Evolutionary conservation across 2,113 vertebrate species (phyloP).

Genomic region (Scolopax mira): DNA sequence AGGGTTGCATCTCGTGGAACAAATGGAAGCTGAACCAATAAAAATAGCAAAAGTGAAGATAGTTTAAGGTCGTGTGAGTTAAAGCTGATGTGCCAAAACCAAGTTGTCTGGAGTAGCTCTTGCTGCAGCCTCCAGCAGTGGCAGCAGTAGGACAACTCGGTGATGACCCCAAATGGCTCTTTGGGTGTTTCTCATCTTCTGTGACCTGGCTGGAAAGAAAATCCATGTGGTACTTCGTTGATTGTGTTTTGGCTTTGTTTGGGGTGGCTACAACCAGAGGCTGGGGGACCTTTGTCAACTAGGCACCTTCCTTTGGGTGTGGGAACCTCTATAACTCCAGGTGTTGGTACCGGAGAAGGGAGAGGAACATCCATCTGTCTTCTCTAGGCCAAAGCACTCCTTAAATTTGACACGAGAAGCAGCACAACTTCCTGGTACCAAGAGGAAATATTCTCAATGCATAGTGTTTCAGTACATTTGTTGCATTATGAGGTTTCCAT

Average conservation of each 20-base stretch:
- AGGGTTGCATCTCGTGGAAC: not conserved
- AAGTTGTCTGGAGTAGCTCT: not conserved
- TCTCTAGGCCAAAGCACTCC: not conserved
- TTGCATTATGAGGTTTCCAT: not conserved
- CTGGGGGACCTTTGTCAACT: not conserved
- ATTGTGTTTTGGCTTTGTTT: not conserved
- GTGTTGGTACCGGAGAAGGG: accelerated
- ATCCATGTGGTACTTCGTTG: not conserved
- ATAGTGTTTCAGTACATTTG: not conserved
- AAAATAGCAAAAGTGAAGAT: not conserved
- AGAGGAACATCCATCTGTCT: not conserved
- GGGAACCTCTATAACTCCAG: not conserved
- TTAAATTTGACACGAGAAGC: not conserved
- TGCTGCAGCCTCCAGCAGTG: not conserved
- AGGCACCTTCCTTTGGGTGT: not conserved
- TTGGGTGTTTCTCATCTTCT: not conserved
- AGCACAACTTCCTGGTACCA: not conserved
- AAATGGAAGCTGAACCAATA: not conserved
- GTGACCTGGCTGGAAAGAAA: not conserved
- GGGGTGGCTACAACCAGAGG: not conserved
- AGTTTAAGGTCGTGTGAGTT: accelerated
- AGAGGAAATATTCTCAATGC: accelerated
- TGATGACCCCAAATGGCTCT: not conserved
- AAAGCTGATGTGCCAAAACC: no score
- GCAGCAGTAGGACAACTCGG: accelerated